phyloP scores from a whole-genome alignment of 2,797 vertebrate species.

The Staurois parvus region DNA sequence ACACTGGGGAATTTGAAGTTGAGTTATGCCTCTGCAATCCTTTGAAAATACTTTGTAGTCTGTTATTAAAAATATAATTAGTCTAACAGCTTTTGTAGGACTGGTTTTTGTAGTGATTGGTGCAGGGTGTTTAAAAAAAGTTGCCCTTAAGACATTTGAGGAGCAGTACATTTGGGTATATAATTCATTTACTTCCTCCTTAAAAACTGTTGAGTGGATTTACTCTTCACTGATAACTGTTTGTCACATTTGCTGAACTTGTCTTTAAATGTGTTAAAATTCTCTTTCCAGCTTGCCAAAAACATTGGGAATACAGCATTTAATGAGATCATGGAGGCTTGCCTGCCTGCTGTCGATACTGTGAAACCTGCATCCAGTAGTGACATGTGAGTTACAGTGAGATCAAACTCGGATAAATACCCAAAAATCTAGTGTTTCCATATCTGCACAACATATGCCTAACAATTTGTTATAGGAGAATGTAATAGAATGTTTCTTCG shows the following conservation, averaged over 20 bases:
- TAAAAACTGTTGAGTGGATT: neutral
- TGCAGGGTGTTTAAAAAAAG: too few species aligned
- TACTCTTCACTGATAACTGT: neutral
- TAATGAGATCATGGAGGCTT: slow-evolving; percentile 98
- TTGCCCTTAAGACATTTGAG: too few species aligned
- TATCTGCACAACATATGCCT: neutral
- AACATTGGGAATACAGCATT: slow-evolving; percentile 98
- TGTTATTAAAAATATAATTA: too few species aligned
- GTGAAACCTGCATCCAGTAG: slow-evolving; percentile 92
- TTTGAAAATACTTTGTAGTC: too few species aligned
- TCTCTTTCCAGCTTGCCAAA: slow-evolving; percentile 90
- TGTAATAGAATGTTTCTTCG: neutral
- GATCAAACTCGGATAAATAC: neutral
- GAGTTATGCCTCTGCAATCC: too few species aligned
- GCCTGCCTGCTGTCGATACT: slow-evolving; percentile 85
- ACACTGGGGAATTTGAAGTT: too few species aligned
- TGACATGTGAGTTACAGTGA: slow-evolving; percentile 88
- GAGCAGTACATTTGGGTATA: neutral
- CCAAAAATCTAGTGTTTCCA: neutral
- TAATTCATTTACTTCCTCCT: neutral
- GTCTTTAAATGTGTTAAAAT: neutral
- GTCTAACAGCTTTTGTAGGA: too few species aligned
- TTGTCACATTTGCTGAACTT: neutral
- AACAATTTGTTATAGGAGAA: neutral
- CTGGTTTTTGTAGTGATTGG: too few species aligned